phyloP scores from a whole-genome alignment of 1,140 invertebrate species.

The Pachypsylla venusta region DNA sequence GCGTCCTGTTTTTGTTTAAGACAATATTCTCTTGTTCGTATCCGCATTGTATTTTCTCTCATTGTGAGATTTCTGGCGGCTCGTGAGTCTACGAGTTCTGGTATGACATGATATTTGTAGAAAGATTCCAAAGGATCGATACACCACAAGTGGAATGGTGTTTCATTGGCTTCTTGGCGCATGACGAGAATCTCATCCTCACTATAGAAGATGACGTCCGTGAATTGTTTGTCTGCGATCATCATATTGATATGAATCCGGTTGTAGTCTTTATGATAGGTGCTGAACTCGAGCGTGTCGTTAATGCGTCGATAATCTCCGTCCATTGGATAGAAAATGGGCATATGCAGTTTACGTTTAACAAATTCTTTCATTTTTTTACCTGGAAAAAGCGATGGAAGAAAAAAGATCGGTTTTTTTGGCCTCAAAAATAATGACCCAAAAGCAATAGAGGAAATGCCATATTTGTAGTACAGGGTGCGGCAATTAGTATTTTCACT shows the following conservation, averaged over 20 bases:
- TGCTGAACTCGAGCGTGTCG: neutral
- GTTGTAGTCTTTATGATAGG: conserved; percentile 1
- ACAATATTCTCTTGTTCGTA: neutral
- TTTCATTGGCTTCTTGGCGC: neutral
- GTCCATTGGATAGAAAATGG: neutral
- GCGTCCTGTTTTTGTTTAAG: neutral
- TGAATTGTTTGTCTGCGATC: neutral
- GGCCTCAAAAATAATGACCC: too few species aligned
- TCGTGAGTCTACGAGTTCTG: conserved; percentile 1
- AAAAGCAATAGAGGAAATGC: too few species aligned
- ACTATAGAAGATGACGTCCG: conserved; percentile 4
- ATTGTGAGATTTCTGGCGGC: neutral
- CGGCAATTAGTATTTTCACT: too few species aligned
- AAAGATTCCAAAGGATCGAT: neutral
- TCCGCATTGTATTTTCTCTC: neutral
- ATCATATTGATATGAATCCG: neutral
- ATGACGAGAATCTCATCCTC: conserved; percentile 6
- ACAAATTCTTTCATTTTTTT: conserved; percentile 5
- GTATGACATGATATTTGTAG: neutral
- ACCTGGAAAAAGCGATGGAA: neutral
- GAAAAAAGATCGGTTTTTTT: too few species aligned
- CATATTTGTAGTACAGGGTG: too few species aligned
- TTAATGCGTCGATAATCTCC: neutral
- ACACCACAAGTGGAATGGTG: neutral
- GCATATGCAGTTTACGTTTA: neutral